Evolutionary conservation across 2,797 vertebrate species (phyloP), one percentile per base, ranked within the genome.

Genomic region (Naso thynnoides): DNA sequence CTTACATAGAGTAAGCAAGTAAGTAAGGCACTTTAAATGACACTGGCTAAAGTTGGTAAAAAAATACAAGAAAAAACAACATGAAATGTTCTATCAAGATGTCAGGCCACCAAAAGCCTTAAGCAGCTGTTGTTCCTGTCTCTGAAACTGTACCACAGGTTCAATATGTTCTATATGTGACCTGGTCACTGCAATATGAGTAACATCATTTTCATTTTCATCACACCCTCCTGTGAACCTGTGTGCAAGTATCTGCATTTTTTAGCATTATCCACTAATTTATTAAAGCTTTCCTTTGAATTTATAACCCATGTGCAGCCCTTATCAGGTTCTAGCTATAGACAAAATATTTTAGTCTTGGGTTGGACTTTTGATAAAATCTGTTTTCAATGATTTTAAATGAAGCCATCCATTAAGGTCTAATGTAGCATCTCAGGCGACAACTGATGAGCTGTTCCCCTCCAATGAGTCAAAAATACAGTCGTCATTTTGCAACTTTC

Each of bases 361-460:
- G 6, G 36, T 42, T 49, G 13, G 10, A 36, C 14, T 57, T 52
- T 16, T 27, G 36, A 45, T 26, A 14, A 8, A 23, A 33, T 27
- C 13, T 52, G 29, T 18, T 41, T 9, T 36, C 26, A n/a, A n/a
- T 13, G 39, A 52, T 42, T 29, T 6, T 74, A 64, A 47, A 36
- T 49, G 27, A 49, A 9, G 27, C 7, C 29, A 38, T 67, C 19
- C 6, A 14, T 33, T 23, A 26, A 69, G 47, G 57, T 55, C 36
- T 14, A 36, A 33, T 19, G n/a, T 24, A 14, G 33, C 18, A 45
- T 67, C 31, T 55, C 23, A 58, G 11, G 21, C 41, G 44, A n/a
- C 42, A 33, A 56, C 16, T 67, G 67, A 74, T 52, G 47, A 62
- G 45, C 76, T 57, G 2, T 58, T 57, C 41, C 29, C 7, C 19